Evolutionary conservation across 2,888 invertebrate genomes (phyloP), one percentile per base, ranked within the genome.

Genomic region (Apotomis betuletana): DNA sequence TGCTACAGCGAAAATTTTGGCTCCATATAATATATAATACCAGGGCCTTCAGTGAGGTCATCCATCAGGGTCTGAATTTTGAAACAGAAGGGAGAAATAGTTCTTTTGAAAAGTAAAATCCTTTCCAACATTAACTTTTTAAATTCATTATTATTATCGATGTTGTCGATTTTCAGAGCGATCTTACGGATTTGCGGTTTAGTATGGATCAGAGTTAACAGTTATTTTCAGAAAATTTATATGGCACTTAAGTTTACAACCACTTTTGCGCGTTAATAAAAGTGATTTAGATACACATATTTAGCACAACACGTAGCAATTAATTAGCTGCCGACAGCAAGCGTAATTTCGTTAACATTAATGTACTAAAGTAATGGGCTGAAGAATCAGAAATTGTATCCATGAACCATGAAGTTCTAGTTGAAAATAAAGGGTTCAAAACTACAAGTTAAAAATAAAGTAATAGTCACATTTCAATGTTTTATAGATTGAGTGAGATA

Each of bases 321-420:
- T 70, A 74, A 75, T 82, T 77, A 79, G 74, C 69, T 74, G 54
- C 72, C 71, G 75, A 77, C 77, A 78, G 72, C 77, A 69, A 73
- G 74, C 76, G 70, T 78, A 79, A 78, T 81, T 80, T 79, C 64
- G 74, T 58, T 76, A 60, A 61, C 74, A 77, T 76, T 72, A 70
- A 70, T 74, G 73, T 70, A 55, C 65, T 46, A 57, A 27, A 51
- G 46, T 75, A 76, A 79, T 78, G 76, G 69, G 62, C 71, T 77
- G 79, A 82, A 52, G 69, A 79, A 81, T 80, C 46, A 55, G 61
- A 70, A 51, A 68, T 63, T 15, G 15, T 46, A 5, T 62, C 5
- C 36, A 15, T 36, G n/a, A 13, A 49, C 5, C 36, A 15, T 36
- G n/a, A 13, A 49, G 59, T 65, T 44, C 59, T 27, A 27, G 2